These are phyloP conservation scores for Dolichoris vasculosae DNA, from an alignment of 1,140 invertebrate species.

Conservation along the genomic window DNA sequence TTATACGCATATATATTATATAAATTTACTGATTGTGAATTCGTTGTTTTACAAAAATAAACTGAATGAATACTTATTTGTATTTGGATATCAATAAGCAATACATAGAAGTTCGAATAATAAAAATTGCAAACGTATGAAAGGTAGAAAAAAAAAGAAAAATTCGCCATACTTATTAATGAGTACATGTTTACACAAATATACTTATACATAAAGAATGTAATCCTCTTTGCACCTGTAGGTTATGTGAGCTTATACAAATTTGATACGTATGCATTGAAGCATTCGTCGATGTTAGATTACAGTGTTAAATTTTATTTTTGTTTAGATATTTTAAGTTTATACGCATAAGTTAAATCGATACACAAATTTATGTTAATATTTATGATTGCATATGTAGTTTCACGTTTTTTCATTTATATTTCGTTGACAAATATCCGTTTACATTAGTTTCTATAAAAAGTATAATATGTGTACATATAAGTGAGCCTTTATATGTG, in stretches of 20 bases:
- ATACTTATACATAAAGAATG: not conserved
- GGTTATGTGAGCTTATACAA: not conserved
- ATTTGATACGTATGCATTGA: not conserved
- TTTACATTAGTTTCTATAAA: too few relatives aligned
- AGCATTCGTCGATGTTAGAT: not conserved
- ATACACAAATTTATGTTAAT: too few relatives aligned
- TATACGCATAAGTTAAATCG: not conserved
- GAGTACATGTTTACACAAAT: too few relatives aligned
- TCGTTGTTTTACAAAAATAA: not conserved
- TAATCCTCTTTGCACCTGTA: not conserved
- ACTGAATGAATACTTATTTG: not conserved
- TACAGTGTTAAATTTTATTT: not conserved
- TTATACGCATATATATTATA: not conserved
- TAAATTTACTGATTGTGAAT: not conserved
- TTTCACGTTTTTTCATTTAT: too few relatives aligned
- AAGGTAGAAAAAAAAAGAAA: not conserved
- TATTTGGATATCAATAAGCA: not conserved
- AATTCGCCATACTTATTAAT: too few relatives aligned
- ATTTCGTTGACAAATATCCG: too few relatives aligned
- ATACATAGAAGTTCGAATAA: not conserved
- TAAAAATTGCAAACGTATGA: not conserved
- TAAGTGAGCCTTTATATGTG: too few relatives aligned
- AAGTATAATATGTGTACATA: too few relatives aligned
- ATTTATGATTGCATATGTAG: too few relatives aligned
- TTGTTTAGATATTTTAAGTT: too few relatives aligned